phyloP scores from a whole-genome alignment of 2,113 vertebrate species.

The Leptosomus discolor region DNA sequence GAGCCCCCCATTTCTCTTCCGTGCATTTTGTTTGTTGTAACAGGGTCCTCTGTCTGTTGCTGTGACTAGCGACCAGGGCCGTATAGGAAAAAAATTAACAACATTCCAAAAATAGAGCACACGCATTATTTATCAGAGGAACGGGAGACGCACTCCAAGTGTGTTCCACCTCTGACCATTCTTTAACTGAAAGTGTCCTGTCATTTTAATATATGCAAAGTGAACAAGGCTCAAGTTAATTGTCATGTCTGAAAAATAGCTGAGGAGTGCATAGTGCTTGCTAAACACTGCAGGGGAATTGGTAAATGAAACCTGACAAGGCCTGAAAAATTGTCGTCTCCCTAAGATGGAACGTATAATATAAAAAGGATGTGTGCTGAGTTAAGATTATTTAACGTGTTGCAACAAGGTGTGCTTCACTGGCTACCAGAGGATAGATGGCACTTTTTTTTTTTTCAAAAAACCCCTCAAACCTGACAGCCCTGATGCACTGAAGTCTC shows the following conservation, averaged over 20 bases:
- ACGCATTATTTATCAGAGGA: not conserved
- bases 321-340: not conserved
- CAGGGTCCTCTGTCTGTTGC: not conserved
- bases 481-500: not conserved
- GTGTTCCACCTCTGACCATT: not conserved
- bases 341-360: not conserved
- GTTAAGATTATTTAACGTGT: not conserved
- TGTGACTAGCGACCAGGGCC: not conserved
- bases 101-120: not conserved
- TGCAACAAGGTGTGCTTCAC: not conserved
- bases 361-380: not conserved
- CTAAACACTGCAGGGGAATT: not conserved
- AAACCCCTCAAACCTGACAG: not conserved
- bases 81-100: not conserved
- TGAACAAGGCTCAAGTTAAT: not conserved
- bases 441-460: not conserved
- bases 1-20: not conserved
- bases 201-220: not conserved
- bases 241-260: slow-evolving; percentile 1
- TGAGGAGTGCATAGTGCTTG: not conserved
- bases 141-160: not conserved
- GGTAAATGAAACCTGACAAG: slow-evolving; percentile 4
- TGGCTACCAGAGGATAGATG: not conserved
- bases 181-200: not conserved
- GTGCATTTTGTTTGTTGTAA: not conserved